Percentiles rank a stretch among this genome's conserved stretches.
phyloP scores from a whole-genome alignment of 1,140 invertebrate genomes.

The Orius laevigatus region DNA sequence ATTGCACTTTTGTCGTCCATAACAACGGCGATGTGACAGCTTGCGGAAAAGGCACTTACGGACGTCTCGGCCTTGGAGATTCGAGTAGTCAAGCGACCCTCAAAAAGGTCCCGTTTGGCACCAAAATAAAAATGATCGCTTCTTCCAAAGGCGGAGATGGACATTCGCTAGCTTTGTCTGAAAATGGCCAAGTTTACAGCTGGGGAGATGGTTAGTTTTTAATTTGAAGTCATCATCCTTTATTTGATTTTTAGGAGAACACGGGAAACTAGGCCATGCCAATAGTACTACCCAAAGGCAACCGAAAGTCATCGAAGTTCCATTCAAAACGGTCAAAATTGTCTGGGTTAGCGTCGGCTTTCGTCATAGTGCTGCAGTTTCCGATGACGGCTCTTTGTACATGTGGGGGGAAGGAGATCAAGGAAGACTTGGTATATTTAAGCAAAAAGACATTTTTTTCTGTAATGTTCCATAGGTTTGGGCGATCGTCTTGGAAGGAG shows the following conservation, averaged over 20 bases:
- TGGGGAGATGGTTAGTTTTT: conserved; percentile 42
- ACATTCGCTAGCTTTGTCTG: conserved; percentile 39
- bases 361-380: conserved; percentile 40
- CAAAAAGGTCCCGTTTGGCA: conserved; percentile 32
- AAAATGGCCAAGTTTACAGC: conserved; percentile 39
- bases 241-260: conserved; percentile 28
- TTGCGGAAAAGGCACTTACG: conserved; percentile 43
- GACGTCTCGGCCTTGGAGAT: conserved; percentile 36
- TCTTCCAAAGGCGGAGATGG: conserved; percentile 44
- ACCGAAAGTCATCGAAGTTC: conserved; percentile 32
- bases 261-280: conserved; percentile 35
- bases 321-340: conserved; percentile 31
- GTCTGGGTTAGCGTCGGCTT: conserved; percentile 44
- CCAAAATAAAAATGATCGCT: conserved; percentile 30
- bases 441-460: too few species aligned
- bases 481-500: conserved; percentile 34
- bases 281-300: conserved; percentile 38
- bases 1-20: conserved; percentile 46
- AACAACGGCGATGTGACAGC: conserved; percentile 38
- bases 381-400: conserved; percentile 35
- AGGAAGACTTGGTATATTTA: conserved; percentile 36
- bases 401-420: conserved; percentile 49
- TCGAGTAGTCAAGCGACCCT: conserved; percentile 36
- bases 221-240: not conserved
- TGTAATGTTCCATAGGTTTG: conserved; percentile 28